Percentiles rank a stretch among this genome's conserved stretches.
Conservation (phyloP, 2,797 vertebrate genomes). For the Pseudomugil gertrudae region DNA sequence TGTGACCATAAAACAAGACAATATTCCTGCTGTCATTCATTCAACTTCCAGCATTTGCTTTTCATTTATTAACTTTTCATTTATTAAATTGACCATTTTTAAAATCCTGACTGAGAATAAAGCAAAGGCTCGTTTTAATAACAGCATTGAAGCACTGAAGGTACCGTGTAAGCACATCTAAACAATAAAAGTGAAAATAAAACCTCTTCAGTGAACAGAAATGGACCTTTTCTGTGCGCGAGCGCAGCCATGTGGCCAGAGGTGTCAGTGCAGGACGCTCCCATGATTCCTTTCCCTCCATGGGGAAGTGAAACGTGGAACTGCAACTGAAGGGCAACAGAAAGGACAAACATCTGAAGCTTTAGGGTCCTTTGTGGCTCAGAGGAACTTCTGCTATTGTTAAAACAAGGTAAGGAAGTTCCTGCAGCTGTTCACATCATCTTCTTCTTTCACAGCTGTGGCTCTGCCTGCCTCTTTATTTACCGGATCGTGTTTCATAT, state of each 20-base stretch:
- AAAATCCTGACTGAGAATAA: too few species aligned
- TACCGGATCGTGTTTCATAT: too few species aligned
- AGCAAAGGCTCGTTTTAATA: too few species aligned
- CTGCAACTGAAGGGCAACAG: not conserved
- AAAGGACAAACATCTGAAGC: constrained; percentile 12
- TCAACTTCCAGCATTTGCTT: too few species aligned
- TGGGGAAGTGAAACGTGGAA: constrained; percentile 40
- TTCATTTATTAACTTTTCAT: too few species aligned
- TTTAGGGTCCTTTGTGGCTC: not conserved
- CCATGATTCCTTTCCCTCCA: rapidly evolving
- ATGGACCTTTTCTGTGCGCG: not conserved
- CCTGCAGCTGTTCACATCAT: constrained; percentile 18
- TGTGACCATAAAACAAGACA: too few species aligned
- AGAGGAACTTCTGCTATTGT: not conserved
- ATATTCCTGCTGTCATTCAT: too few species aligned
- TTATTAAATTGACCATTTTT: too few species aligned
- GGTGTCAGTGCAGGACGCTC: constrained; percentile 23
- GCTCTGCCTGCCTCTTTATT: not conserved
- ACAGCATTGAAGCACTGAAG: too few species aligned
- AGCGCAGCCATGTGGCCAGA: constrained; percentile 41
- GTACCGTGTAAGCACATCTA: not conserved
- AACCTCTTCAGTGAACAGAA: constrained; percentile 8
- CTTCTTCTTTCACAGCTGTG: constrained; percentile 23
- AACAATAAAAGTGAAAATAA: not conserved
- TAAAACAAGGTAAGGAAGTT: constrained; percentile 50